phyloP scores from a whole-genome alignment of 1,140 invertebrate genomes.

The Chelonus insularis region DNA sequence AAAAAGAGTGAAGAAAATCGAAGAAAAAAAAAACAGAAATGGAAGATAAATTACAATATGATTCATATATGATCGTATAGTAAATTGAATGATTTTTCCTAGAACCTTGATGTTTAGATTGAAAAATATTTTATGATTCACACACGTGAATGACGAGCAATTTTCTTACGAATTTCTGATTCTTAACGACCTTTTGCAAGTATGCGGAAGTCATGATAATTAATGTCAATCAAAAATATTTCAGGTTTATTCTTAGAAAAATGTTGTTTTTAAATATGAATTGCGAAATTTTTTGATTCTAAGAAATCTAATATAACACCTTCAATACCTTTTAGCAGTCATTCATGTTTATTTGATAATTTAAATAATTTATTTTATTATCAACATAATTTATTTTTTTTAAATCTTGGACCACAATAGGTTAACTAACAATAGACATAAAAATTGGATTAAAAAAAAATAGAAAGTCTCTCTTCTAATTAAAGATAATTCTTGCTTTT shows the following conservation, averaged over 20 bases:
- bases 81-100: neutral
- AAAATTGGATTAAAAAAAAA: no score
- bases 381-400: no score
- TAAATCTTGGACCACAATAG: no score
- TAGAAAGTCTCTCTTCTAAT: no score
- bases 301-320: no score
- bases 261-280: neutral
- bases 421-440: no score
- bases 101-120: neutral
- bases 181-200: neutral
- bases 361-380: no score
- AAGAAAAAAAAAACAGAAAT: neutral
- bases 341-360: no score
- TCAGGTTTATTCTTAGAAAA: neutral
- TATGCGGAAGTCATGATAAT: constrained; percentile 1
- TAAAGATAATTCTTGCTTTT: no score
- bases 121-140: neutral
- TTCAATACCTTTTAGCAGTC: no score
- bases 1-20: neutral
- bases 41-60: neutral
- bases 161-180: constrained; percentile 1
- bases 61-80: neutral
- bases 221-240: neutral
- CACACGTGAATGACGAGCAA: constrained; percentile 1
- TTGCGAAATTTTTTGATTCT: no score